Base-by-base conservation (phyloP, 2,888 invertebrate genomes). In the Eumerus sabulonum region DNA sequence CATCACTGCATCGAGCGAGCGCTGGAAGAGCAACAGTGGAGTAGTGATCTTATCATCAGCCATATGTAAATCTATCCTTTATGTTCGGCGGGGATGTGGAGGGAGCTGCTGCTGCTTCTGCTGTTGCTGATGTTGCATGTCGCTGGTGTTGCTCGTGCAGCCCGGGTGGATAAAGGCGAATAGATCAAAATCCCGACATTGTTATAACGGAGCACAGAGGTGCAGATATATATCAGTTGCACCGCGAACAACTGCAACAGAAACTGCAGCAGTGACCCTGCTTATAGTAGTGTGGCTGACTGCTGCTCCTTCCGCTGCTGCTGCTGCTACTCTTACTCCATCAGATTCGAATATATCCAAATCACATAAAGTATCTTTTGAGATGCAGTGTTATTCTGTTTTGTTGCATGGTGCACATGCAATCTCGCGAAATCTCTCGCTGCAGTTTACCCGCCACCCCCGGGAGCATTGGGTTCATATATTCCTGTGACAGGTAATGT, bases 131-230 rank as follows among this genome's bases (percentile, higher is more conserved):
- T 36, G 72, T 64, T 16, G 59, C 62, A 59, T n/a, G 50, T 56
- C 56, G 35, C 54, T 56, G 36, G 40, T 53, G 50, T 17, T 42
- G 45, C 3, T 27, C 27, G 27, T 27, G 27, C 27, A 13, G 35
- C 36, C 18, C 66, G 67, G 60, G 64, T 79, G 79, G 68, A 79
- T 79, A 74, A 74, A 79, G 79, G 74, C 74, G 79, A 79, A 79
- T 79, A 79, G 79, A 79, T 79, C 79, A 79, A 79, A 79, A 79
- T 79, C 79, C 76, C 74, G 64, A 79, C 79, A 79, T 79, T 79
- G 79, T 79, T 79, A 79, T 79, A 79, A 79, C 79, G 79, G 79
- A 60, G 54, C 79, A 79, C 64, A 56, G 79, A 64, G 79, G 54
- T 79, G 74, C 68, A 79, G 79, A 79, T 74, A 79, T 79, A 74